These are phyloP conservation scores for Macropodus opercularis DNA, from an alignment of 2,797 vertebrate genomes.

Conservation along the genomic window DNA sequence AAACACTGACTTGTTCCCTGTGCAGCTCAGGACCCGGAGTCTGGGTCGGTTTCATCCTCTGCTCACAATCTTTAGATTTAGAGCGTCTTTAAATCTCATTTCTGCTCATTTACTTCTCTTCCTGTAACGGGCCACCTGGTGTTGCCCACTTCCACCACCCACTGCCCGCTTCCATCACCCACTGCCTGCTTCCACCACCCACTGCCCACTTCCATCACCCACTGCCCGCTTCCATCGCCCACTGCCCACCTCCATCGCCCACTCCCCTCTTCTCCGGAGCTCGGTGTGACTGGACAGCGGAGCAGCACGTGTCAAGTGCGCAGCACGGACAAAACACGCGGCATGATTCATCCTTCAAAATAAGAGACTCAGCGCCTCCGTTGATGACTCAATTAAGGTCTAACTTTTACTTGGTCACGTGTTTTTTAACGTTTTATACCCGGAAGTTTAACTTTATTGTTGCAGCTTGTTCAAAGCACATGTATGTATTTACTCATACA, in stretches of 20 bases:
- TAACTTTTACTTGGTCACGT: too few relatives aligned
- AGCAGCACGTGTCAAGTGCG: slow-evolving; percentile 14
- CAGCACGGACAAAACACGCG: background rate
- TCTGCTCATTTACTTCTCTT: background rate
- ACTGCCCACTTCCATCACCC: too few relatives aligned
- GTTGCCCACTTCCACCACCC: slow-evolving; percentile 18
- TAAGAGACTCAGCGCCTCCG: slow-evolving; percentile 29
- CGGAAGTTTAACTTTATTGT: too few relatives aligned
- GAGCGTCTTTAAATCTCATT: background rate
- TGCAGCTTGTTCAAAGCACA: too few relatives aligned
- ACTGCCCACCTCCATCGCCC: too few relatives aligned
- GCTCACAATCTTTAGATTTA: too few relatives aligned
- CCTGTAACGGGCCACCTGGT: background rate
- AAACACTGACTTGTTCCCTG: slow-evolving; percentile 20
- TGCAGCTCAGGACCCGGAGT: background rate
- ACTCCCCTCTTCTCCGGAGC: slow-evolving; percentile 42
- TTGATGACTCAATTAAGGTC: slow-evolving; percentile 24
- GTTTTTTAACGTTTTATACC: too few relatives aligned
- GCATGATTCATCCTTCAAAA: slow-evolving; percentile 44
- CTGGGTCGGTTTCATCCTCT: slow-evolving; percentile 2
- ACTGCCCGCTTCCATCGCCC: slow-evolving; percentile 49
- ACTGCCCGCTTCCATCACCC: slow-evolving; percentile 53
- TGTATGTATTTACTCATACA: too few relatives aligned
- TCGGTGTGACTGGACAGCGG: slow-evolving; percentile 15
- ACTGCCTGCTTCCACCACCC: slow-evolving; percentile 57